Conservation (phyloP, 2,888 invertebrate species). For the Eugnorisma glareosa region DNA sequence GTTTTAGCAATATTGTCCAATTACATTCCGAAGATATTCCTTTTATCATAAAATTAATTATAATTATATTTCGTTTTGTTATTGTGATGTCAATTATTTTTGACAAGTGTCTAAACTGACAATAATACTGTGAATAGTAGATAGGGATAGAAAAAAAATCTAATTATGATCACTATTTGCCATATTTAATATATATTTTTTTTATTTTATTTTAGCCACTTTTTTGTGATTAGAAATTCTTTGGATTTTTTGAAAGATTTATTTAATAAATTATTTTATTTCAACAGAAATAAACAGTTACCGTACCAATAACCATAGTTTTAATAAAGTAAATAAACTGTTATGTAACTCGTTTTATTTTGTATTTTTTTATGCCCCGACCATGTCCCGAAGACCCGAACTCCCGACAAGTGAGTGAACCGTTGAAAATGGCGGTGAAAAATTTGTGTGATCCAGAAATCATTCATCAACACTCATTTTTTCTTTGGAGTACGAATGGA, state of each 20-base stretch:
- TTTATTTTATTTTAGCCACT: neutral
- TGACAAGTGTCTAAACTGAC: slow-evolving; percentile 31
- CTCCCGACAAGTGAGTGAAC: neutral
- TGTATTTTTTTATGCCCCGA: slow-evolving; percentile 6
- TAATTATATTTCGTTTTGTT: neutral
- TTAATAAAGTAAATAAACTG: slow-evolving; percentile 32
- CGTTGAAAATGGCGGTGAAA: neutral
- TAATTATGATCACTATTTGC: neutral
- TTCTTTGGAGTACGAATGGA: neutral
- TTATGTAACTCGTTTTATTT: slow-evolving; percentile 19
- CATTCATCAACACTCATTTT: neutral
- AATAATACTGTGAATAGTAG: slow-evolving; percentile 38
- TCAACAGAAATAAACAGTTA: slow-evolving; percentile 2
- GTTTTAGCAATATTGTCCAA: slow-evolving; percentile 26
- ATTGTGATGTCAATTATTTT: slow-evolving; percentile 42
- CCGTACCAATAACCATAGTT: slow-evolving; percentile 6
- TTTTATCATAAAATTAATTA: neutral
- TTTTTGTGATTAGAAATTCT: neutral
- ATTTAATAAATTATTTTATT: slow-evolving; percentile 1
- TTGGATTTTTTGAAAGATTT: neutral
- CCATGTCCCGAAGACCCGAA: no score
- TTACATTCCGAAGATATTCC: slow-evolving; percentile 47
- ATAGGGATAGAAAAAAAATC: neutral
- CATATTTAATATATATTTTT: neutral
- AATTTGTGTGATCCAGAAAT: neutral